Evolutionary conservation across 2,888 invertebrate species (phyloP).

Genomic region (Sminthurinus aureus): DNA sequence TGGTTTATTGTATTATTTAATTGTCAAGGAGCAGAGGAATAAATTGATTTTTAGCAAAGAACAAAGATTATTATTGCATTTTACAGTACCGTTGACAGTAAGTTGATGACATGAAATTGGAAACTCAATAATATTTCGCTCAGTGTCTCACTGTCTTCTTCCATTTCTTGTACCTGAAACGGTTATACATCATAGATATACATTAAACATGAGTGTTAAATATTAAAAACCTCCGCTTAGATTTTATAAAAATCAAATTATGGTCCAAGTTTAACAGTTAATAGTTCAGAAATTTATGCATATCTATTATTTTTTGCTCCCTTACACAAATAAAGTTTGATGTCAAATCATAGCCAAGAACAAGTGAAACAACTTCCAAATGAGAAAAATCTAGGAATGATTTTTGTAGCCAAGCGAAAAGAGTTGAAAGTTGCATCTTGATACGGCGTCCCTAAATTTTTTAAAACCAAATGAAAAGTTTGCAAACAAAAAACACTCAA

Average conservation of each 20-base stretch:
- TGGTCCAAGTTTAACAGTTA: neutral
- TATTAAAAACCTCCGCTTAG: neutral
- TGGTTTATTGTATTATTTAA: too few relatives aligned
- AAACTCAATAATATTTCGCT: neutral
- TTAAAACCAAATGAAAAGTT: neutral
- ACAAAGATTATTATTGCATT: too few relatives aligned
- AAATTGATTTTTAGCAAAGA: too few relatives aligned
- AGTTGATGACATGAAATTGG: neutral
- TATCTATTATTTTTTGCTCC: neutral
- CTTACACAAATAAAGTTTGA: neutral
- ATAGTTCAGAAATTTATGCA: neutral
- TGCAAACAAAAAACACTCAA: too few relatives aligned
- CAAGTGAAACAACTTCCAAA: neutral
- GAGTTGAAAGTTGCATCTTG: neutral
- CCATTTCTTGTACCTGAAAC: neutral
- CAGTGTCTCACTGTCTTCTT: neutral
- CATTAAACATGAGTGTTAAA: neutral
- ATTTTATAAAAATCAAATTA: too few relatives aligned
- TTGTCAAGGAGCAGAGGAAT: too few relatives aligned
- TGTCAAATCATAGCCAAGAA: neutral
- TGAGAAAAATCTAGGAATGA: neutral
- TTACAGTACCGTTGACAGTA: neutral
- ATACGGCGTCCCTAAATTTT: neutral
- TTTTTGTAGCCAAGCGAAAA: neutral
- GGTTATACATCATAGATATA: neutral